Evolutionary conservation across 2,888 invertebrate genomes (phyloP).

Genomic region (Graphium colonna): DNA sequence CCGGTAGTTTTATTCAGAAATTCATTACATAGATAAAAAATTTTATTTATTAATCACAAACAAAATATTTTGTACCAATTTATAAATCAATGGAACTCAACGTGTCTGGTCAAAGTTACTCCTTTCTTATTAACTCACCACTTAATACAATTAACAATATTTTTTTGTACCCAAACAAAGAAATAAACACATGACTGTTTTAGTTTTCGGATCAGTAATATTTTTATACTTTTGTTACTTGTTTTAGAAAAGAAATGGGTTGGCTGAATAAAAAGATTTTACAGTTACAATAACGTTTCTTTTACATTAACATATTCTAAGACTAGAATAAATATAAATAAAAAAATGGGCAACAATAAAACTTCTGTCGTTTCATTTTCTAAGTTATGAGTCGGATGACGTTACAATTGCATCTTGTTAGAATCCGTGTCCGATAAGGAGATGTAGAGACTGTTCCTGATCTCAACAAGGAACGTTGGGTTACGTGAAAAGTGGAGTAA

Average conservation of each 20-base stretch:
- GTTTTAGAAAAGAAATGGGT: conserved; percentile 15
- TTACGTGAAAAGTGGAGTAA: no score
- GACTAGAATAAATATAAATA: no score
- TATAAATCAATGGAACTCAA: conserved; percentile 9
- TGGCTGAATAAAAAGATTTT: conserved; percentile 19
- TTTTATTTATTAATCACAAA: conserved; percentile 1
- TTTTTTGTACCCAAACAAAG: conserved; percentile 1
- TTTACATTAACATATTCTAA: no score
- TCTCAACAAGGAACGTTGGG: no score
- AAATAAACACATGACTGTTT: conserved; percentile 2
- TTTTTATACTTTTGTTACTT: conserved; percentile 18
- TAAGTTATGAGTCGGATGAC: no score
- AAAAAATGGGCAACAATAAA: no score
- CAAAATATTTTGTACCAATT: conserved; percentile 3
- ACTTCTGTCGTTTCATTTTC: no score
- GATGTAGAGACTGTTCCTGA: no score
- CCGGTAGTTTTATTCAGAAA: not conserved
- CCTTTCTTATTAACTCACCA: conserved; percentile 5
- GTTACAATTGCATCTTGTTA: no score
- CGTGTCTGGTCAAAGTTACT: conserved; percentile 21
- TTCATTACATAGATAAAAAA: not conserved
- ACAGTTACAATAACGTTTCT: conserved; percentile 2
- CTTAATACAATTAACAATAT: conserved; percentile 2
- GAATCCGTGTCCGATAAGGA: no score
- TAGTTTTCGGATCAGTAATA: conserved; percentile 3